Evolutionary conservation across 1,140 invertebrate species (phyloP).

Genomic region (Penaeus vannamei): DNA sequence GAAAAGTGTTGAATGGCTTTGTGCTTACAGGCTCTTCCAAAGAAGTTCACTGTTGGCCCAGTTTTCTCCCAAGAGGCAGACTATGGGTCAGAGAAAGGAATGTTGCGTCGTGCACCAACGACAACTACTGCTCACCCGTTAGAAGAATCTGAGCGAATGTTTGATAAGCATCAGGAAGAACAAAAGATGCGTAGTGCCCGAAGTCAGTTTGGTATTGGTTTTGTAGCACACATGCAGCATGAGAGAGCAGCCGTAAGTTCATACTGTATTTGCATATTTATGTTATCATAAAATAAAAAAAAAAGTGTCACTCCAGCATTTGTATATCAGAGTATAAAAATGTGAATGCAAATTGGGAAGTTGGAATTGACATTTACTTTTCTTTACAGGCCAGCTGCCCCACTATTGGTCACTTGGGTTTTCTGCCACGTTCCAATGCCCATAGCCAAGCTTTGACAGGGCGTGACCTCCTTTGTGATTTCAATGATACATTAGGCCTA

Average conservation of each 20-base stretch:
- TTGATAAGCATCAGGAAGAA: slow-evolving; percentile 42
- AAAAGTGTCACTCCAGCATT: not conserved
- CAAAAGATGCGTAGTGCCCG: slow-evolving; percentile 6
- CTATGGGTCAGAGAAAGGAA: slow-evolving; percentile 49
- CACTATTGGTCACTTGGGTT: slow-evolving; percentile 53
- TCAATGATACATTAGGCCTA: slow-evolving; percentile 41
- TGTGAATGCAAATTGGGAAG: not conserved
- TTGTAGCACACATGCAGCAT: slow-evolving; percentile 47
- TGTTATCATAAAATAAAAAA: not conserved
- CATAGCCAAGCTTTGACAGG: slow-evolving; percentile 55
- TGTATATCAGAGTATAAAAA: not conserved
- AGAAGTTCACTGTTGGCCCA: no score
- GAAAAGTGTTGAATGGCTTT: no score
- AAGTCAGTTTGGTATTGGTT: slow-evolving; percentile 52
- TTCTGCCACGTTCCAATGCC: slow-evolving; percentile 45
- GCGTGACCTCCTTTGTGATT: slow-evolving; percentile 51
- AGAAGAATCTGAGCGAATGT: slow-evolving; percentile 47
- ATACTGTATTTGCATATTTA: not conserved
- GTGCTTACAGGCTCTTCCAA: no score
- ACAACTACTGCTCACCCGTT: slow-evolving; percentile 46
- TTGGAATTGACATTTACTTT: not conserved
- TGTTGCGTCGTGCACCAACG: slow-evolving; percentile 51
- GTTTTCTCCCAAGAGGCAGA: slow-evolving; percentile 31
- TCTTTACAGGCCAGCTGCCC: slow-evolving; percentile 44
- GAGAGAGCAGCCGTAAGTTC: slow-evolving; percentile 59